Conservation (phyloP, 2,113 vertebrate genomes). For the Sapayoa aenigma region DNA sequence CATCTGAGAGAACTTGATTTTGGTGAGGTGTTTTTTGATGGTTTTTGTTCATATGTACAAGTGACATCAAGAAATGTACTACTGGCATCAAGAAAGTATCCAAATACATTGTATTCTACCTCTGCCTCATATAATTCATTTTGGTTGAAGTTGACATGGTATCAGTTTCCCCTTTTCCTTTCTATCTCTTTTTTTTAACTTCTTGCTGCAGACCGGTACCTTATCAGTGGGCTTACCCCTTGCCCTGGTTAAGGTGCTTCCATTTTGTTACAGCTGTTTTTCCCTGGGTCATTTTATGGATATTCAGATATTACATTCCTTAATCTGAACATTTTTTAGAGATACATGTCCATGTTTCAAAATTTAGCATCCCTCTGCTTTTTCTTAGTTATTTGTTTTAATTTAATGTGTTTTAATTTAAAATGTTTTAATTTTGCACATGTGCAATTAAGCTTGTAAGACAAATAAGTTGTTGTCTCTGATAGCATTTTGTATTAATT, state of each 20-base stretch:
- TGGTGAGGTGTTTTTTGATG: not conserved
- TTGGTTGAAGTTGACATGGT: not conserved
- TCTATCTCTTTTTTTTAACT: not conserved
- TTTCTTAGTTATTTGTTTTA: not conserved
- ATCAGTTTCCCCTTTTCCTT: not conserved
- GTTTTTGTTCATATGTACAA: not conserved
- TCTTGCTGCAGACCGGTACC: not conserved
- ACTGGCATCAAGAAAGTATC: not conserved
- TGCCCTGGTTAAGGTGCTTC: not conserved
- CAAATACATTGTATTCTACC: not conserved
- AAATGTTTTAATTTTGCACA: not conserved
- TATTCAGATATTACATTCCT: not conserved
- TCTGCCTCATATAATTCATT: not conserved
- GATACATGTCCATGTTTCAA: fast-evolving
- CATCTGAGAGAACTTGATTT: not conserved
- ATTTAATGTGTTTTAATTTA: not conserved
- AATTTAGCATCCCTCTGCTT: not conserved
- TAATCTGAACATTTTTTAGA: not conserved
- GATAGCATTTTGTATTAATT: not conserved
- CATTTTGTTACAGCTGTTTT: not conserved
- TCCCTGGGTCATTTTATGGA: not conserved
- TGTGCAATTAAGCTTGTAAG: not conserved
- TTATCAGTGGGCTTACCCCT: not conserved
- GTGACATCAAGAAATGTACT: not conserved
- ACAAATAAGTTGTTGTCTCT: not conserved